Percentiles rank a stretch among this genome's conserved stretches.
phyloP scores from a whole-genome alignment of 2,888 invertebrate genomes.

The Archips xylosteana region DNA sequence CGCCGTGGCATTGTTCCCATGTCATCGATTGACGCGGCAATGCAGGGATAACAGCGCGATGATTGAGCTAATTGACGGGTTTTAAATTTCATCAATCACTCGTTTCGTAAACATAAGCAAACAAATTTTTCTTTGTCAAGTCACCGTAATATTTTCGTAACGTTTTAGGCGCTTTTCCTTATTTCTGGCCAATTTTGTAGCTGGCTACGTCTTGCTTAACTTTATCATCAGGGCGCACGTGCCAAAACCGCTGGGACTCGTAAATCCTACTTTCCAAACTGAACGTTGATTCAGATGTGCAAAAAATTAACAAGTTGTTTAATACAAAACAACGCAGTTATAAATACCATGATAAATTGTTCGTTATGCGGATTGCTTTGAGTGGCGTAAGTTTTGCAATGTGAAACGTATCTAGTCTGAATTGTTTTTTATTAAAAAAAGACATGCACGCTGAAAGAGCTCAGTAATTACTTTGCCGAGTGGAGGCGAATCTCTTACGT shows the following conservation, averaged over 20 bases:
- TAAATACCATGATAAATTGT: neutral
- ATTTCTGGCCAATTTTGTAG: neutral
- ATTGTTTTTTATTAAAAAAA: slow-evolving; percentile 3
- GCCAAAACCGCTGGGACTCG: slow-evolving; percentile 46
- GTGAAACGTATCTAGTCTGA: neutral
- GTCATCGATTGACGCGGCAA: slow-evolving; percentile 15
- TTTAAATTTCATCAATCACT: slow-evolving; percentile 7
- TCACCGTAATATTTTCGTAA: neutral
- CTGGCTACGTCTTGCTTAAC: slow-evolving; percentile 12
- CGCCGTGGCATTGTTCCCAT: slow-evolving; percentile 2
- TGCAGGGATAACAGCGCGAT: neutral
- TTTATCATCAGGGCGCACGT: slow-evolving; percentile 37
- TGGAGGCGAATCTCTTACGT: slow-evolving; percentile 22
- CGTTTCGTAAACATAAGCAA: neutral
- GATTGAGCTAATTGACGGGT: slow-evolving; percentile 6
- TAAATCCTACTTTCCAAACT: slow-evolving; percentile 49
- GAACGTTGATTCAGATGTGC: slow-evolving; percentile 45
- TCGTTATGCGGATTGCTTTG: neutral
- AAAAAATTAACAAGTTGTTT: slow-evolving; percentile 3
- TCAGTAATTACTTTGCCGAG: slow-evolving; percentile 24
- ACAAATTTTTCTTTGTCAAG: neutral
- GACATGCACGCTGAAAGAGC: slow-evolving; percentile 5
- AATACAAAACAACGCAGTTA: neutral
- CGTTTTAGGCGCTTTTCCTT: neutral
- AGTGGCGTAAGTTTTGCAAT: neutral